Percentiles rank a stretch among this genome's conserved stretches.
phyloP scores from a whole-genome alignment of 2,113 vertebrate genomes.

The Platichthys flesus region DNA sequence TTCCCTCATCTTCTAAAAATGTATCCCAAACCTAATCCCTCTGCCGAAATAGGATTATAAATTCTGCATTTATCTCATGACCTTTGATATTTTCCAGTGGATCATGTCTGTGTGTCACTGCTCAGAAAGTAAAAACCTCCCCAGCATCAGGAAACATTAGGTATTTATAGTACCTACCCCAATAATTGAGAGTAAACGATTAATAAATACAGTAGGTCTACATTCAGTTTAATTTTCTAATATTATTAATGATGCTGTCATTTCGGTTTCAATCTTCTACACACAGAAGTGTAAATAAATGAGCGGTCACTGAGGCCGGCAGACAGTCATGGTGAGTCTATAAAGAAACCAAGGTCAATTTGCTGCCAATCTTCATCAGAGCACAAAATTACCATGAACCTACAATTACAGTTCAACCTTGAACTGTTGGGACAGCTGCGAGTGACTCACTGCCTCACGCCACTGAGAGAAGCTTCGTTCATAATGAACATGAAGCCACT shows the following conservation, averaged over 20 bases:
- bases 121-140: neutral
- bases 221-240: too few species aligned
- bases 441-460: constrained; percentile 1
- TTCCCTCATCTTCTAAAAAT: too few species aligned
- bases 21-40: too few species aligned
- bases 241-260: too few species aligned
- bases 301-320: neutral
- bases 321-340: neutral
- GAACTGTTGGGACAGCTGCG: constrained; percentile 22
- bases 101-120: too few species aligned
- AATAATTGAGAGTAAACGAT: too few species aligned
- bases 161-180: too few species aligned
- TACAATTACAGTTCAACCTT: constrained; percentile 46
- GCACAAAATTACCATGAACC: constrained; percentile 31
- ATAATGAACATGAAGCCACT: constrained; percentile 25
- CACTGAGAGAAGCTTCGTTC: constrained; percentile 15
- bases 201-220: too few species aligned
- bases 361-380: constrained; percentile 38
- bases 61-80: too few species aligned
- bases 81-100: too few species aligned
- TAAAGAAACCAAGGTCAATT: constrained; percentile 35
- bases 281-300: neutral
- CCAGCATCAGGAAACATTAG: too few species aligned
- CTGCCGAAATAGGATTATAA: too few species aligned
- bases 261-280: neutral